Evolutionary conservation across 2,113 vertebrate species (phyloP).

Genomic region (Lontra canadensis): DNA sequence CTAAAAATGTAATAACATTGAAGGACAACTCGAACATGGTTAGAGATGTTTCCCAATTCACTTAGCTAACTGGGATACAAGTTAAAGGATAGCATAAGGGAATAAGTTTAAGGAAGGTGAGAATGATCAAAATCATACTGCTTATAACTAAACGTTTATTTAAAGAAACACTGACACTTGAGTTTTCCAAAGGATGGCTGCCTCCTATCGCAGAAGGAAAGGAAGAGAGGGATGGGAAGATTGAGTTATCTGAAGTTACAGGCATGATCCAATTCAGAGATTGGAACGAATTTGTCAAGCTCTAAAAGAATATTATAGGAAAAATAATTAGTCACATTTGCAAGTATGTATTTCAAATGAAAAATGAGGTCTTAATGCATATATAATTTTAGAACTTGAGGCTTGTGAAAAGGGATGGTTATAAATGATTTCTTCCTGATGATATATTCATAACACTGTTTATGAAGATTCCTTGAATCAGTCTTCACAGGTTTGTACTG

Average conservation of each 20-base stretch:
- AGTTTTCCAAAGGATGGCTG: background rate
- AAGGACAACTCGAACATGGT: background rate
- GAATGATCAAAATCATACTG: background rate
- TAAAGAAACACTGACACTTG: background rate
- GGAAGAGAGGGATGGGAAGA: background rate
- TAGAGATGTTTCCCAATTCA: background rate
- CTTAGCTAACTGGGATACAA: background rate
- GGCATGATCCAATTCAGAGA: background rate
- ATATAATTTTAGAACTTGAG: background rate
- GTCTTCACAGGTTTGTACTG: background rate
- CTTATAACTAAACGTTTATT: background rate
- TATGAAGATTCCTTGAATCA: background rate
- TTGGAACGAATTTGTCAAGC: background rate
- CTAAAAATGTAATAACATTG: slow-evolving; percentile 33
- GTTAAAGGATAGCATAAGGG: background rate
- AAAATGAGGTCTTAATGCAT: background rate
- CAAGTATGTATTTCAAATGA: background rate
- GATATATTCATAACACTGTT: background rate
- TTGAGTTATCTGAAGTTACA: background rate
- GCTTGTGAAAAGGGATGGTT: background rate
- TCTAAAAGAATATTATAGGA: background rate
- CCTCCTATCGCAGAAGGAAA: background rate
- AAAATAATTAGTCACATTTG: background rate
- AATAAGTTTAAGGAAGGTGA: background rate
- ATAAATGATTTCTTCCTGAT: background rate